Evolutionary conservation across 2,888 invertebrate genomes (phyloP), one percentile per base, ranked within the genome.

Genomic region (Drosophila mettleri): DNA sequence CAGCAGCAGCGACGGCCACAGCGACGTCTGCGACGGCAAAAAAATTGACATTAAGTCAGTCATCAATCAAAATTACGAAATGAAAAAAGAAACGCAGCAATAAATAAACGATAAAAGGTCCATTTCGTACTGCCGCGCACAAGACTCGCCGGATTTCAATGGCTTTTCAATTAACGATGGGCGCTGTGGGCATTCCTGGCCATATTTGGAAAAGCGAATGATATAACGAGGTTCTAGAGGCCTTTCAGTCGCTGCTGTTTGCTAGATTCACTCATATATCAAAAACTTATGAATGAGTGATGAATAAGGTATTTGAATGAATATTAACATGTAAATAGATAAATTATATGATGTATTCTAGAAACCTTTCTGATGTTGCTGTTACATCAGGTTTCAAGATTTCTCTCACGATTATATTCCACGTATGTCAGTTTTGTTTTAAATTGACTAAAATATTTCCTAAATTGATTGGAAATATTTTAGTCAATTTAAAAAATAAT

Each of bases 21-120:
- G 3, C 39, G 8, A 14, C 20, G 22, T 3, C 41, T 3, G 51
- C 46, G 38, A 24, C 60, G 41, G 57, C 43, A 46, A 52, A 83
- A 78, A 80, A 77, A 81, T 70, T 84, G 87, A 89, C 84, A 88
- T 83, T 85, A 78, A 88, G 87, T 80, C 79, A 86, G 86, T 90
- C 90, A 91, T 91, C 90, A 91, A 91, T 91, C 90, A 91, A 90
- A 91, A 90, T 91, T 91, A 91, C 89, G 88, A 89, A 90, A 89
- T 86, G 67, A 33, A 34, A 36, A 38, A 31, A 33, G 84, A 85
- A 82, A 80, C 55, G 87, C 77, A 78, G 83, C 89, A 86, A 90
- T 90, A 91, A 90, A 90, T 88, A 86, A 86, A 84, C 80, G 81
- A 80, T 86, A 88, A 89, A 89, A 90, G 88, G 89, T 84, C 84